phyloP scores from a whole-genome alignment of 2,797 vertebrate species.

The Zalophus californianus region DNA sequence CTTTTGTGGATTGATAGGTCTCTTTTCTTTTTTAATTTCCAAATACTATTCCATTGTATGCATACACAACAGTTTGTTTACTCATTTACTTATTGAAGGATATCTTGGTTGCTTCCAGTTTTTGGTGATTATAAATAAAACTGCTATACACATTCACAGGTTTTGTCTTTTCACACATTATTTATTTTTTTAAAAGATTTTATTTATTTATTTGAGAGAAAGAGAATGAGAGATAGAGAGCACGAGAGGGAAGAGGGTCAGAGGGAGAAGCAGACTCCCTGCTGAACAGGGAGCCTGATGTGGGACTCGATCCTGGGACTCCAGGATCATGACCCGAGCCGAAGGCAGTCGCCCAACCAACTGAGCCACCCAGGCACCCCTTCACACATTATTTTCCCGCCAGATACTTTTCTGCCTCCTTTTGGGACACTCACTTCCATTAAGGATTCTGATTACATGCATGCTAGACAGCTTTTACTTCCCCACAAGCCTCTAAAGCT shows the following conservation, averaged over 20 bases:
- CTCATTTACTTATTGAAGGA: neutral
- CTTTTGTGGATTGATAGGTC: neutral
- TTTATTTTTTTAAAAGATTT: neutral
- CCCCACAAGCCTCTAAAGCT: neutral
- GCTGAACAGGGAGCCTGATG: no score
- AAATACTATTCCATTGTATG: neutral
- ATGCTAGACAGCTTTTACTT: neutral
- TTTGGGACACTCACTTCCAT: neutral
- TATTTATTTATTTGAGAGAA: no score
- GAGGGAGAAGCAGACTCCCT: no score
- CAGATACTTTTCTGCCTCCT: neutral
- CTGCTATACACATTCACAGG: neutral
- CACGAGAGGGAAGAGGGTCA: no score
- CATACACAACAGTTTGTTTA: neutral
- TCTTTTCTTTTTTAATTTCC: neutral
- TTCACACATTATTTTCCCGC: slow-evolving; percentile 38
- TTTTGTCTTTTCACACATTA: slow-evolving; percentile 36
- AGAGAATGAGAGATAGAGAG: no score
- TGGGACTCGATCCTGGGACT: no score
- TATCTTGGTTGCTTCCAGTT: neutral
- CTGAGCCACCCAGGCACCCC: no score
- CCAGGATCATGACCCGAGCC: no score
- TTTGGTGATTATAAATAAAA: neutral
- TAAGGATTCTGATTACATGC: neutral
- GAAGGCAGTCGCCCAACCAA: no score